Base-by-base conservation (phyloP, 2,888 invertebrate species). In the Archips xylosteana region DNA sequence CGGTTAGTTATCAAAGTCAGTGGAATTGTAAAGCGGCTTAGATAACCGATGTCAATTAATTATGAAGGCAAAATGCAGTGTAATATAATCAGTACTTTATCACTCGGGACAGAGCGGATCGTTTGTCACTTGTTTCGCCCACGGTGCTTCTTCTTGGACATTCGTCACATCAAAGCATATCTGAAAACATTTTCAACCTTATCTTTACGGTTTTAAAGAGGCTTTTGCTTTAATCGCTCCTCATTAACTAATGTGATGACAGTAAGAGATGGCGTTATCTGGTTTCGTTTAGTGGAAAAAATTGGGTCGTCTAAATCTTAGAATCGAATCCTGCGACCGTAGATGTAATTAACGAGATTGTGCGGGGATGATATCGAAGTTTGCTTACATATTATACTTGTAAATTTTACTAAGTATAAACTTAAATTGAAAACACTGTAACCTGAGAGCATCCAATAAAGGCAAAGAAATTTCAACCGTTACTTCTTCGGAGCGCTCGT, bases 41-140 rank as follows among this genome's bases (percentile, higher is more conserved):
- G 89, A 91, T 92, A 91, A 85, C 87, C 83, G 84, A 84, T 88
- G 89, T 90, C 90, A 89, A 92, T 92, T 94, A 94, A 92, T 93
- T 91, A 92, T 91, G 85, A 90, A 88, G 80, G 89, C 89, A 89
- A 92, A 92, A 92, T 89, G 88, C 87, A 89, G 87, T 89, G 92
- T 91, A 93, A 92, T 89, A 91, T 89, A 92, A 93, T 94, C 92
- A 92, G 94, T 92, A 92, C 94, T 94, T 94, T 93, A 94, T 94
- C 92, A 92, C 88, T 83, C 89, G 90, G 87, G 92, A 91, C 92
- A 91, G 88, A 86, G 85, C 84, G 85, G 86, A 89, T 90, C 92
- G 88, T 94, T 94, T 94, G 92, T 93, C 94, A 92, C 89, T 82
- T 83, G 89, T 89, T 89, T 90, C 93, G 91, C 93, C 94, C 92